phyloP scores from a whole-genome alignment of 2,888 invertebrate genomes.

The Drosophila eohydei region DNA sequence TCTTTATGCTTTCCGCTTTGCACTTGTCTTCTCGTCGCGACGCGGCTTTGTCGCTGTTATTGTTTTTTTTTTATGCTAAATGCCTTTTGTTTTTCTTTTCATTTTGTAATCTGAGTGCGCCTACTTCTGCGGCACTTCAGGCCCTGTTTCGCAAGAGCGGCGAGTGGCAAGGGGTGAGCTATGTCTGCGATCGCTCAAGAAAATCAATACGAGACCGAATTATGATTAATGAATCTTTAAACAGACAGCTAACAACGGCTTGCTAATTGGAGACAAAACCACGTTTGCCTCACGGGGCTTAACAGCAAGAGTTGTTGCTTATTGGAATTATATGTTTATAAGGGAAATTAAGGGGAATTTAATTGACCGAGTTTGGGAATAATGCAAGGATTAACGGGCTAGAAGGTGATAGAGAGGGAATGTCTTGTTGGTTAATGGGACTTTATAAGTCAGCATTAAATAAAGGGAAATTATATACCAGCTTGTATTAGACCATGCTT shows the following conservation, averaged over 20 bases:
- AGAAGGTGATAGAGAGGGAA: too few relatives aligned
- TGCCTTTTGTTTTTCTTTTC: slow-evolving; percentile 65
- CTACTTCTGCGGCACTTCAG: slow-evolving; percentile 2
- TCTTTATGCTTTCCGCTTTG: slow-evolving; percentile 72
- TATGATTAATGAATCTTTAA: slow-evolving; percentile 56
- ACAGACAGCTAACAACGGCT: slow-evolving; percentile 16
- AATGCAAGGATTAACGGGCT: neutral
- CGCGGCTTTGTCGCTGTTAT: slow-evolving; percentile 12
- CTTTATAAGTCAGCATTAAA: neutral
- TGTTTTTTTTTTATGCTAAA: slow-evolving; percentile 64
- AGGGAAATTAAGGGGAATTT: slow-evolving; percentile 1
- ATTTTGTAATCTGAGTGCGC: slow-evolving; percentile 41
- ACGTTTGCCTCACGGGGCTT: slow-evolving; percentile 16
- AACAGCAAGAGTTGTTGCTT: slow-evolving; percentile 4
- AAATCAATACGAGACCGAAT: slow-evolving; percentile 40
- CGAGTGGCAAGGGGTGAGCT: neutral
- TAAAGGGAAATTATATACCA: neutral
- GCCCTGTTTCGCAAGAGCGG: neutral
- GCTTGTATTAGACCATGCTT: neutral
- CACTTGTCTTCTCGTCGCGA: slow-evolving; percentile 73
- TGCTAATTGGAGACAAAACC: slow-evolving; percentile 39
- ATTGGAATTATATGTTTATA: neutral
- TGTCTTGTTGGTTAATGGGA: neutral
- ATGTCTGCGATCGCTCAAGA: slow-evolving; percentile 42
- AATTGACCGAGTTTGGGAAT: neutral